Conservation (phyloP, 2,797 vertebrate species). For the Podargus strigoides region DNA sequence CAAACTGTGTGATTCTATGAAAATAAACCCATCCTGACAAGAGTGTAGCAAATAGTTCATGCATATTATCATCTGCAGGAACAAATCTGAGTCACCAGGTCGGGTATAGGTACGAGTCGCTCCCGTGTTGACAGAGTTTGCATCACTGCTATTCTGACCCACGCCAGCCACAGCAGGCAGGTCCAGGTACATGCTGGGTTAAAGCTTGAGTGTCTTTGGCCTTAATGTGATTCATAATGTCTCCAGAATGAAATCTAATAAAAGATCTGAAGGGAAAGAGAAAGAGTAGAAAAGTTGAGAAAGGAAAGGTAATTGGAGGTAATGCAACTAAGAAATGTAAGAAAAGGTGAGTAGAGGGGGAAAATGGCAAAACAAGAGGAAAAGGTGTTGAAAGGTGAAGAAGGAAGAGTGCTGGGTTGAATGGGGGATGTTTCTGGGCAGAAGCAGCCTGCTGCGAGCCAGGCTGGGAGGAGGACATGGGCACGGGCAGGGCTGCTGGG, state of each 20-base stretch:
- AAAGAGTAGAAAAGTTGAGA: not conserved
- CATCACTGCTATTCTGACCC: not conserved
- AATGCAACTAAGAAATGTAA: rapidly evolving
- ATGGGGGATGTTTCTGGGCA: not conserved
- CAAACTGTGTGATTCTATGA: not conserved
- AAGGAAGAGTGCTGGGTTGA: not conserved
- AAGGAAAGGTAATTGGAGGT: rapidly evolving
- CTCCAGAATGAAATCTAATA: not conserved
- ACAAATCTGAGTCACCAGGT: not conserved
- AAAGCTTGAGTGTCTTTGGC: not conserved
- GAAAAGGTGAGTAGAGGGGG: not conserved
- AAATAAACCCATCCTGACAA: not conserved
- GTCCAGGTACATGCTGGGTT: not conserved
- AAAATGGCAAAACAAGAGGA: not conserved
- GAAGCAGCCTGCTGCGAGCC: rapidly evolving
- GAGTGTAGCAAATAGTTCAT: not conserved
- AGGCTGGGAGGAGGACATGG: not conserved
- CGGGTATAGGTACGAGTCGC: rapidly evolving
- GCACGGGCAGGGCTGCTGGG: not conserved
- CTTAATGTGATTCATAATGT: not conserved
- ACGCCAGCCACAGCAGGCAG: not conserved
- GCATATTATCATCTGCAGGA: not conserved
- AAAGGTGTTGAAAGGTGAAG: not conserved
- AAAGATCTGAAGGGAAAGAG: not conserved
- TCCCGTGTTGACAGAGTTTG: not conserved